A percentile compares a stretch with the other conserved stretches of the same genome.
phyloP scores from a whole-genome alignment of 1,140 invertebrate genomes.

The Melanaphis sacchari region DNA sequence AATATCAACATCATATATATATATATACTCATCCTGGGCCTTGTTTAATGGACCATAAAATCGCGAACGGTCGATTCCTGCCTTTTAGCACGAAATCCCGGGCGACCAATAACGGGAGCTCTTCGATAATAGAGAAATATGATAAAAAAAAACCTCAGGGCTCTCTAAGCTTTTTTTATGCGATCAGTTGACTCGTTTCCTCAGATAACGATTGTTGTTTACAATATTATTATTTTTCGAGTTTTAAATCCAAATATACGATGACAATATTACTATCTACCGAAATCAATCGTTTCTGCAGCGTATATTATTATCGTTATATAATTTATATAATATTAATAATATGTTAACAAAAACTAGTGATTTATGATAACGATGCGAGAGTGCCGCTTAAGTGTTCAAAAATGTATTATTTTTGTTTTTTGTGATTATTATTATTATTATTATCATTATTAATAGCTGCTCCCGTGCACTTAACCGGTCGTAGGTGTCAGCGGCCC shows the following conservation, averaged over 20 bases:
- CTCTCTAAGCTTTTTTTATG: constrained; percentile 41
- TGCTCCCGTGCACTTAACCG: not conserved
- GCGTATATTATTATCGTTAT: not conserved
- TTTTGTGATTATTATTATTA: not conserved
- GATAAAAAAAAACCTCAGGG: constrained; percentile 40
- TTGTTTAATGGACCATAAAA: constrained; percentile 57
- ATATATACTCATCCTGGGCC: constrained; percentile 28
- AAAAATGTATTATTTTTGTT: not conserved
- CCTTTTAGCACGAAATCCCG: constrained; percentile 53
- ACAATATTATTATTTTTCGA: not conserved
- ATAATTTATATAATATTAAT: not conserved
- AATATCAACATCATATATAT: constrained; percentile 42
- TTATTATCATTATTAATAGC: constrained; percentile 4
- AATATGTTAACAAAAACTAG: not conserved
- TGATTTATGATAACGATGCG: not conserved
- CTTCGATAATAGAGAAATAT: constrained; percentile 54
- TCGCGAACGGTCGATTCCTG: constrained; percentile 51
- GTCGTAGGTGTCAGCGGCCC: not conserved
- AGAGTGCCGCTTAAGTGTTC: not conserved
- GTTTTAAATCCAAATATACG: constrained; percentile 16
- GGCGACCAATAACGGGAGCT: constrained; percentile 51
- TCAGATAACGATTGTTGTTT: constrained; percentile 24
- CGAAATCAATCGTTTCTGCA: not conserved
- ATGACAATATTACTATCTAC: not conserved
- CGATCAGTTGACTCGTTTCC: not conserved